Percentiles rank a stretch among this genome's conserved stretches.
Conservation (phyloP, 2,888 invertebrate species). For the Unio pictorum region DNA sequence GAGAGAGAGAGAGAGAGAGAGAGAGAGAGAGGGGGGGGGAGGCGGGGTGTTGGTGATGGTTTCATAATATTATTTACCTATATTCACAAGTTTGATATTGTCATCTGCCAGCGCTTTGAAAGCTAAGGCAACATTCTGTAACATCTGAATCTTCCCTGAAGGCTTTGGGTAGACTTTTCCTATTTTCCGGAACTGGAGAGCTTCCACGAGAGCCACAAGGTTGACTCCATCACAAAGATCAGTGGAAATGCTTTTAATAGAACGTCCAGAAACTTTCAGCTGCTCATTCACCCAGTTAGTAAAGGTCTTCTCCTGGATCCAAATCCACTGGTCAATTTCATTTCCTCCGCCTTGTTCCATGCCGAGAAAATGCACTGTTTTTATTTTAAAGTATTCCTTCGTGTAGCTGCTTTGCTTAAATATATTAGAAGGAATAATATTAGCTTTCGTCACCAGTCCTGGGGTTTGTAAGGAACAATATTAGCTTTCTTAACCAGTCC, state of each 20-base stretch:
- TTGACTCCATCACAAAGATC: constrained; percentile 94
- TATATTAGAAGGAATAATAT: too few species aligned
- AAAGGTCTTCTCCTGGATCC: constrained; percentile 81
- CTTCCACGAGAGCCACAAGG: constrained; percentile 91
- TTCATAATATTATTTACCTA: constrained; percentile 78
- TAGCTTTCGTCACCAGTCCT: too few species aligned
- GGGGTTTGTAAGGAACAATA: too few species aligned
- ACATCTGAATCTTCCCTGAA: constrained; percentile 93
- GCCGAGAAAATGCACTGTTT: too few species aligned
- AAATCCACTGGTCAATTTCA: constrained; percentile 79
- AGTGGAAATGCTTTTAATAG: constrained; percentile 87
- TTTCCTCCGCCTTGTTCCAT: too few species aligned
- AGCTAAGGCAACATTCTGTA: constrained; percentile 96
- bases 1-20: too few species aligned
- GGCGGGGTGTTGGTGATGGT: background rate
- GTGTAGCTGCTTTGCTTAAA: too few species aligned
- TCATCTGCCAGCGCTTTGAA: constrained; percentile 95
- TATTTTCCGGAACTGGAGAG: constrained; percentile 81
- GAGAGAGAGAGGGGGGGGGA: too few species aligned
- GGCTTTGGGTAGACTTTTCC: constrained; percentile 81
- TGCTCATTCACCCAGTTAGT: constrained; percentile 97
- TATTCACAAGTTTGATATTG: constrained; percentile 97
- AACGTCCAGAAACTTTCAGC: constrained; percentile 63
- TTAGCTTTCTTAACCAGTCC: too few species aligned
- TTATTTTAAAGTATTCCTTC: too few species aligned